phyloP scores from a whole-genome alignment of 2,113 vertebrate species.

The Microcebus lehilahytsara region DNA sequence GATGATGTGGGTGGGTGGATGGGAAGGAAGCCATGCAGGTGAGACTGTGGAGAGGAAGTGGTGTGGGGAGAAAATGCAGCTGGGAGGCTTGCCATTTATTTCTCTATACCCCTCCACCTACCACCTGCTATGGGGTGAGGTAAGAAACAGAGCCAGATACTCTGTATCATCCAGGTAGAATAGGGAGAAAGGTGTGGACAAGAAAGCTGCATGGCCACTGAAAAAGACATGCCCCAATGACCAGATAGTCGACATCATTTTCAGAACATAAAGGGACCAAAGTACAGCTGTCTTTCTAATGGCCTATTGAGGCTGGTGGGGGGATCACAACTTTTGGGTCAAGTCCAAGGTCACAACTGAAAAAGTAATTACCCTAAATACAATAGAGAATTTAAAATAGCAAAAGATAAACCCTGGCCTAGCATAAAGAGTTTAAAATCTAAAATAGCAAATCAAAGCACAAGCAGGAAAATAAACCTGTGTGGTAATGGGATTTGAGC shows the following conservation, averaged over 20 bases:
- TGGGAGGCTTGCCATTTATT: neutral
- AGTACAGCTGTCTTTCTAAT: neutral
- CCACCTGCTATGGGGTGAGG: neutral
- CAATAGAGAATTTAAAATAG: constrained; percentile 56
- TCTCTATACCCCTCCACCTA: neutral
- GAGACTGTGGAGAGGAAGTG: no score
- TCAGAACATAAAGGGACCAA: neutral
- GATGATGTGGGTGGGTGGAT: neutral
- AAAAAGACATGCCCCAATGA: neutral
- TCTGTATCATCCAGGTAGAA: neutral
- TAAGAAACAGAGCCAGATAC: neutral
- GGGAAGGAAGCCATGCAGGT: neutral
- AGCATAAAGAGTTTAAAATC: constrained; percentile 35
- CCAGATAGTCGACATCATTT: neutral
- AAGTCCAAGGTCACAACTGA: constrained; percentile 49
- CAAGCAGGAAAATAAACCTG: constrained; percentile 53
- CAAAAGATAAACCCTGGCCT: constrained; percentile 54
- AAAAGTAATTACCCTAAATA: constrained; percentile 56
- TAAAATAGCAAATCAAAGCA: constrained; percentile 60
- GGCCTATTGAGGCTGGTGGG: no score
- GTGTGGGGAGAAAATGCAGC: neutral
- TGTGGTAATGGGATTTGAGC: constrained; percentile 37
- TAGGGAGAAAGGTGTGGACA: neutral
- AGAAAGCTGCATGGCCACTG: neutral
- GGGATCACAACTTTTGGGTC: neutral